Evolutionary conservation across 2,797 vertebrate genomes (phyloP).

Genomic region (Artibeus lituratus): DNA sequence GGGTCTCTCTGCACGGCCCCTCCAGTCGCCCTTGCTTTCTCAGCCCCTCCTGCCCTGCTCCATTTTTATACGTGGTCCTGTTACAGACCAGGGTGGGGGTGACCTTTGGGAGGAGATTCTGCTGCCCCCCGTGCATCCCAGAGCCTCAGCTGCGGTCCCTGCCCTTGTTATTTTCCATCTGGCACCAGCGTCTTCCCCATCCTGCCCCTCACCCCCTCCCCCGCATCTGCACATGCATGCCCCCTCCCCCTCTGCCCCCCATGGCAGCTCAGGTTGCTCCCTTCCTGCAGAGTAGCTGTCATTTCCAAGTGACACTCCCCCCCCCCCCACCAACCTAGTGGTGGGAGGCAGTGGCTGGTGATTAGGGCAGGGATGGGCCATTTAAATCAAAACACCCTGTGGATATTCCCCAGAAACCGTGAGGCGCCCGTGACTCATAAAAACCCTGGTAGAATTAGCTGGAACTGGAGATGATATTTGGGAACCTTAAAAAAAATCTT

Average conservation of each 20-base stretch:
- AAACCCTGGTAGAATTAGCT: neutral
- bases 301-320: neutral
- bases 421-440: conserved; percentile 70
- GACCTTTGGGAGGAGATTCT: neutral
- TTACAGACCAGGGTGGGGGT: neutral
- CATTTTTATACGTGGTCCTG: neutral
- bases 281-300: neutral
- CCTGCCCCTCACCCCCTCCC: neutral
- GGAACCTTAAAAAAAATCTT: neutral
- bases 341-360: neutral
- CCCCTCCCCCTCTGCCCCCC: too few species aligned
- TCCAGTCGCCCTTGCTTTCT: neutral
- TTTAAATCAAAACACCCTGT: conserved; percentile 46
- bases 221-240: neutral
- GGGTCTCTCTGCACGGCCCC: neutral
- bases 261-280: neutral
- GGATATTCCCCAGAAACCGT: conserved; percentile 53
- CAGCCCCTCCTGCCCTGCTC: neutral
- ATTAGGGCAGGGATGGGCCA: neutral
- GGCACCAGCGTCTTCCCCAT: neutral
- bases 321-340: too few species aligned
- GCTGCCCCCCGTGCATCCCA: neutral
- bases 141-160: neutral
- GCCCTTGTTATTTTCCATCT: too few species aligned
- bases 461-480: neutral